Conservation (phyloP, 2,113 vertebrate genomes). For the Thomomys bottae region DNA sequence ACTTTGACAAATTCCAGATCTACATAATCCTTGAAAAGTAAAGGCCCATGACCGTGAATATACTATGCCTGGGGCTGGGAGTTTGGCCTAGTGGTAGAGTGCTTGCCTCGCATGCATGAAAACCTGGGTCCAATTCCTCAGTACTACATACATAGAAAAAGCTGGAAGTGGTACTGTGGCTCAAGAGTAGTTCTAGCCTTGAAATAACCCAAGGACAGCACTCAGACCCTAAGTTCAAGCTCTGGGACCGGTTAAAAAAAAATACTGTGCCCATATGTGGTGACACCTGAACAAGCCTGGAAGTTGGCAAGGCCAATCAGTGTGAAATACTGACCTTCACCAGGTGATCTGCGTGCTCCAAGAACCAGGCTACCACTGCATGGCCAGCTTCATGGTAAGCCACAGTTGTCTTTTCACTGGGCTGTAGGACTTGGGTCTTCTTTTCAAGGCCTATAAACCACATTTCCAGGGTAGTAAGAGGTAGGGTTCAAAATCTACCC, state of each 20-base stretch:
- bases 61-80: accelerated
- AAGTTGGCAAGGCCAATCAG: background rate
- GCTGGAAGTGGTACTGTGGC: too few relatives aligned
- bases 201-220: too few relatives aligned
- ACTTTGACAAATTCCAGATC: background rate
- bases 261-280: too few relatives aligned
- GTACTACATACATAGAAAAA: too few relatives aligned
- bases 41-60: background rate
- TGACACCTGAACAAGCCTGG: background rate
- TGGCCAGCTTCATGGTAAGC: conserved; percentile 85
- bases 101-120: too few relatives aligned
- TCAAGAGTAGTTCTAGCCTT: too few relatives aligned
- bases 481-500: background rate
- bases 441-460: conserved; percentile 83
- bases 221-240: too few relatives aligned
- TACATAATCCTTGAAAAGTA: background rate
- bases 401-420: conserved; percentile 79
- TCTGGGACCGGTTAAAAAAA: too few relatives aligned
- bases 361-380: conserved; percentile 83
- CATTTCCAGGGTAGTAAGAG: background rate
- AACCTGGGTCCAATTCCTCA: too few relatives aligned
- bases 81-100: too few relatives aligned
- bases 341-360: conserved; percentile 82
- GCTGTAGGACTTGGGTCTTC: conserved; percentile 84
- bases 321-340: conserved; percentile 75